Conservation (phyloP, 2,797 vertebrate species). For the Lycodopsis pacificus region DNA sequence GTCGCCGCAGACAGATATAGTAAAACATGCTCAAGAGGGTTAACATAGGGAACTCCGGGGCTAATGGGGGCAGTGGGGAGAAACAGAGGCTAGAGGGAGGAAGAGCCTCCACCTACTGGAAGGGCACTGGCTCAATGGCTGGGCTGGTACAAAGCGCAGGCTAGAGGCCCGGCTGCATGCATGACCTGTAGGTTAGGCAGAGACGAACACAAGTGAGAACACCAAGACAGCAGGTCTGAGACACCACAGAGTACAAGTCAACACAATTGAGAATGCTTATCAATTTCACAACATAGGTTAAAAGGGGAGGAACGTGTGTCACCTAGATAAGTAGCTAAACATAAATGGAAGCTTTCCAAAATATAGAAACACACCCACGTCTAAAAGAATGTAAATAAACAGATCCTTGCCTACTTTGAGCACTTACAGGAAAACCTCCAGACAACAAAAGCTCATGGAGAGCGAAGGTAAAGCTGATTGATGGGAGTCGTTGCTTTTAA, state of each 20-base stretch:
- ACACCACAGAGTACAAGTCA: conserved; percentile 15
- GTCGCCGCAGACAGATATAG: conserved; percentile 98
- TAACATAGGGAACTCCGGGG: conserved; percentile 95
- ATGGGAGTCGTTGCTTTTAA: not conserved
- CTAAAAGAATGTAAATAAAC: not conserved
- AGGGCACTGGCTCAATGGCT: conserved; percentile 61
- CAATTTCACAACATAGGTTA: not conserved
- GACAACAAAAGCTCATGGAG: not conserved
- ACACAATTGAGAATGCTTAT: not conserved
- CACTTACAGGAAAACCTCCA: not conserved
- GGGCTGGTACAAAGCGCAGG: conserved; percentile 67
- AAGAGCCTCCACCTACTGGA: conserved; percentile 71
- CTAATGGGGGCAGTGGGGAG: conserved; percentile 64
- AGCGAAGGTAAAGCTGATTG: not conserved
- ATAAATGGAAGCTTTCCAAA: not conserved
- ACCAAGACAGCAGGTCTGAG: conserved; percentile 30
- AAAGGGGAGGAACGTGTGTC: not conserved
- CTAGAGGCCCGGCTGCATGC: conserved; percentile 80
- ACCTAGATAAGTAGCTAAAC: not conserved
- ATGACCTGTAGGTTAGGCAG: conserved; percentile 85
- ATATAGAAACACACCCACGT: not conserved
- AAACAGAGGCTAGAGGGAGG: conserved; percentile 62
- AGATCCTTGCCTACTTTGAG: not conserved
- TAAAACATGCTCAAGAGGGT: conserved; percentile 99
- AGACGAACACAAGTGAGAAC: conserved; percentile 77